A percentile compares a stretch with the other conserved stretches of the same genome.
These are phyloP conservation scores for Philypnodon macrostomus DNA, from an alignment of 2,797 vertebrate genomes.

Conservation along the genomic window DNA sequence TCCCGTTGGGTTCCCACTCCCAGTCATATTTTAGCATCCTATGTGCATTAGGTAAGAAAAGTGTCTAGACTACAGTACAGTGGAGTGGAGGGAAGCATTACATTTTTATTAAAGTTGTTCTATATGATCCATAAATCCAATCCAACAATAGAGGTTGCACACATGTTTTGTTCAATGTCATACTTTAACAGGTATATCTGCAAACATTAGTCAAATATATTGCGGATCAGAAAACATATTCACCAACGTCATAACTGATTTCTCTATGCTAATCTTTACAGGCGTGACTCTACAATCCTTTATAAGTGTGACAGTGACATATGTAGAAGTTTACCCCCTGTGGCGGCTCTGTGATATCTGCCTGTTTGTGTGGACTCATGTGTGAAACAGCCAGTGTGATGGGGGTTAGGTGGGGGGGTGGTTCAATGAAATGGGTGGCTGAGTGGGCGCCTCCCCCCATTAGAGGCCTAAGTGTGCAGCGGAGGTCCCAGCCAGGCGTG, in stretches of 20 bases:
- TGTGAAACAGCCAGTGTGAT: conserved; percentile 10
- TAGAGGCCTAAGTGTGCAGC: conserved; percentile 75
- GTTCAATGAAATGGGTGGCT: conserved; percentile 79
- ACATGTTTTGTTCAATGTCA: no score
- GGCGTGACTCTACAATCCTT: conserved; percentile 21
- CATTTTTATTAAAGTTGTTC: no score
- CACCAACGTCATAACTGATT: no score
- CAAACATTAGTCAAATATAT: no score
- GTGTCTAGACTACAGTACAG: no score
- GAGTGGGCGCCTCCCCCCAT: conserved; percentile 69
- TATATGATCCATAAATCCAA: no score
- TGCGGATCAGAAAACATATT: background rate
- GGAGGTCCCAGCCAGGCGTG: conserved; percentile 68
- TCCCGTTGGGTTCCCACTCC: no score
- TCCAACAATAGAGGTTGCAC: no score
- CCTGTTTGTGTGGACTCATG: conserved; percentile 29
- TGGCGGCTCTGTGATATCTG: conserved; percentile 35
- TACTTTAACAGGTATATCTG: no score
- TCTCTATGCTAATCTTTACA: background rate
- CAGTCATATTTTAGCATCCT: no score
- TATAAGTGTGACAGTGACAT: conserved; percentile 63
- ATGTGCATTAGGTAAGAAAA: no score
- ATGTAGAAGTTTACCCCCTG: conserved; percentile 63
- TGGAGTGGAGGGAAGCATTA: no score
- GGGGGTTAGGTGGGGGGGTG: conserved; percentile 19